Evolutionary conservation across 2,888 invertebrate species (phyloP).

Genomic region (Labia minor): DNA sequence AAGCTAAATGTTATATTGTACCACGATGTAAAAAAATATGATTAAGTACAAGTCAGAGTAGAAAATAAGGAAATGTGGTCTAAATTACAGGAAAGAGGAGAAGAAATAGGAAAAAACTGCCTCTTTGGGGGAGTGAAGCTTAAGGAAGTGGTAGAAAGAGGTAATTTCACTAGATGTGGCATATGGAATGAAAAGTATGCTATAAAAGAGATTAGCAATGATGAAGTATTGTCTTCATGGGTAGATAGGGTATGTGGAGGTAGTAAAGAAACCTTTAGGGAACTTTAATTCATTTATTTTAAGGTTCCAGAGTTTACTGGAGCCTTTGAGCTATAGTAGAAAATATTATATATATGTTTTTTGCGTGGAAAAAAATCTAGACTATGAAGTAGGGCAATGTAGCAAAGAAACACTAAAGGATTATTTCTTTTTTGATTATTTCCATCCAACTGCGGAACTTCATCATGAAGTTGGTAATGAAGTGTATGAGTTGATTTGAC

Average conservation of each 20-base stretch:
- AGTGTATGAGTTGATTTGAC: no score
- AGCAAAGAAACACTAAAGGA: no score
- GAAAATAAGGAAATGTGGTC: constrained; percentile 15
- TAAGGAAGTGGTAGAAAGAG: constrained; percentile 17
- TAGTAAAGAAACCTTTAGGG: constrained; percentile 17
- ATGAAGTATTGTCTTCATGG: constrained; percentile 19
- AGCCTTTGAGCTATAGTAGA: neutral
- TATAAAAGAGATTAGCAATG: constrained; percentile 3
- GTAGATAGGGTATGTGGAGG: constrained; percentile 15
- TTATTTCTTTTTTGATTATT: no score
- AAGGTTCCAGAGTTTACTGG: neutral
- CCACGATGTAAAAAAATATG: constrained; percentile 17
- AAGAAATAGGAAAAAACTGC: constrained; percentile 18
- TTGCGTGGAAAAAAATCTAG: neutral
- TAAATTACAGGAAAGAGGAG: constrained; percentile 16
- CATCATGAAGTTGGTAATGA: no score
- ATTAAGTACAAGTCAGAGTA: constrained; percentile 18
- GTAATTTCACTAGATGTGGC: constrained; percentile 17
- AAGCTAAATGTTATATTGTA: constrained; percentile 20
- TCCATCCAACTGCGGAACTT: no score
- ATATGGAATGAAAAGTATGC: constrained; percentile 18
- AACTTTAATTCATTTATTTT: neutral
- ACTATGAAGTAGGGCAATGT: neutral
- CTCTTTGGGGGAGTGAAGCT: constrained; percentile 15
- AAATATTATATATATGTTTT: neutral